A percentile compares a stretch with the other conserved stretches of the same genome.
These are phyloP conservation scores for Celastrina argiolus DNA, from an alignment of 2,888 invertebrate genomes.

Conservation along the genomic window DNA sequence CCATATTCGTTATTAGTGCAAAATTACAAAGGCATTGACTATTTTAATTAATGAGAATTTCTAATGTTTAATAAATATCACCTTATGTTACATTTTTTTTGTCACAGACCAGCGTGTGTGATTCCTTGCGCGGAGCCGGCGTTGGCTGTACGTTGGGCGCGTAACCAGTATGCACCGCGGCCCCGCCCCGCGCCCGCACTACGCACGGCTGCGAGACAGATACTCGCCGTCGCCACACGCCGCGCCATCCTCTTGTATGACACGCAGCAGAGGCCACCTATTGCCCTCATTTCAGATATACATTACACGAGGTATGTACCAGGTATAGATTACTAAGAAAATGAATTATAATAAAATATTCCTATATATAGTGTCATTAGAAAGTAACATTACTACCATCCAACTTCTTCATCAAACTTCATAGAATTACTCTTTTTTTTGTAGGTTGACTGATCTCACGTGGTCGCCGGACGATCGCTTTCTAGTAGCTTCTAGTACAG, in stretches of 20 bases:
- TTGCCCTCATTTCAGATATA: constrained; percentile 61
- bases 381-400: too few relatives aligned
- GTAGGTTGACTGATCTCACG: constrained; percentile 61
- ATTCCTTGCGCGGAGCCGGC: constrained; percentile 90
- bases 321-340: too few relatives aligned
- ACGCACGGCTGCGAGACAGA: constrained; percentile 85
- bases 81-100: too few relatives aligned
- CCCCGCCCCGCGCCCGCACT: constrained; percentile 69
- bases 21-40: too few relatives aligned
- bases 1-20: too few relatives aligned
- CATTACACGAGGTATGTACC: constrained; percentile 67
- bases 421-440: constrained; percentile 3
- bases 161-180: constrained; percentile 74
- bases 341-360: too few relatives aligned
- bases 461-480: constrained; percentile 58
- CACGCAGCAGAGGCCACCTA: constrained; percentile 63
- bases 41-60: too few relatives aligned
- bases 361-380: too few relatives aligned
- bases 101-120: constrained; percentile 84
- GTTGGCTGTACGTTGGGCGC: constrained; percentile 86
- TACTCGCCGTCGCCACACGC: constrained; percentile 95
- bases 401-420: too few relatives aligned
- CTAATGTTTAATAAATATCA: too few relatives aligned
- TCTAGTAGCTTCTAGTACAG: constrained; percentile 65
- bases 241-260: constrained; percentile 82